A percentile compares a stretch with the other conserved stretches of the same genome.
These are phyloP conservation scores for Microctonus aethiopoides DNA, from an alignment of 2,888 invertebrate species.

Conservation along the genomic window DNA sequence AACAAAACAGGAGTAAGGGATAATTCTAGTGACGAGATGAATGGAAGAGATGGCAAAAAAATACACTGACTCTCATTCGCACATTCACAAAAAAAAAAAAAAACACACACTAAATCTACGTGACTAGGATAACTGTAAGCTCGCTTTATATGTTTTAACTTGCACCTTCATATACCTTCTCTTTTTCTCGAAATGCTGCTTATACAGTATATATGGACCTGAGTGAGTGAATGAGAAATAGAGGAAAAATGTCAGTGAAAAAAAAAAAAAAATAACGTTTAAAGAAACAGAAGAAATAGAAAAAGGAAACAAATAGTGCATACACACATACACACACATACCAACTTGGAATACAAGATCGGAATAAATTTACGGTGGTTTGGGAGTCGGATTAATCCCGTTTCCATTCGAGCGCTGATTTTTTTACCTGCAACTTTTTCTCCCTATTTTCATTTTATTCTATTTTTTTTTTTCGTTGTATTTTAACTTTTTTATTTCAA, in stretches of 20 bases:
- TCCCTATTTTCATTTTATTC: conserved; percentile 11
- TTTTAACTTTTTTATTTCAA: not conserved
- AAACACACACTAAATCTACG: conserved; percentile 45
- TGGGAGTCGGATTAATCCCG: conserved; percentile 52
- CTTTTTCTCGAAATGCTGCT: conserved; percentile 1
- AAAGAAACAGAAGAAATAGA: not conserved
- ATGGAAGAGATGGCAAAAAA: not conserved
- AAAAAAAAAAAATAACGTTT: conserved; percentile 11
- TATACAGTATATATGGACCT: not conserved
- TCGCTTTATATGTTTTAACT: conserved; percentile 46
- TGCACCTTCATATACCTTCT: conserved; percentile 32
- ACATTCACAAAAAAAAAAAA: conserved; percentile 19
- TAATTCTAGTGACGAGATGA: conserved; percentile 7
- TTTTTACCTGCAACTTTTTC: conserved; percentile 1
- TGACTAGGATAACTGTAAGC: conserved; percentile 58
- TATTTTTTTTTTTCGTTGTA: not conserved
- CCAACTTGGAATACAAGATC: conserved; percentile 50
- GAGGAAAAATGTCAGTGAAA: conserved; percentile 5
- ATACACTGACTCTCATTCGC: not conserved
- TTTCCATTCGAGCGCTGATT: conserved; percentile 38
- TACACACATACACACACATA: conserved; percentile 36
- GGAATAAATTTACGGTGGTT: conserved; percentile 57
- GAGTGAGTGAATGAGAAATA: conserved; percentile 1
- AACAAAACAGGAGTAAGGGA: not conserved
- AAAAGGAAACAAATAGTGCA: conserved; percentile 32